Evolutionary conservation across 2,113 vertebrate genomes (phyloP), one percentile per base, ranked within the genome.

Genomic region (Rhagologus leucostigma): DNA sequence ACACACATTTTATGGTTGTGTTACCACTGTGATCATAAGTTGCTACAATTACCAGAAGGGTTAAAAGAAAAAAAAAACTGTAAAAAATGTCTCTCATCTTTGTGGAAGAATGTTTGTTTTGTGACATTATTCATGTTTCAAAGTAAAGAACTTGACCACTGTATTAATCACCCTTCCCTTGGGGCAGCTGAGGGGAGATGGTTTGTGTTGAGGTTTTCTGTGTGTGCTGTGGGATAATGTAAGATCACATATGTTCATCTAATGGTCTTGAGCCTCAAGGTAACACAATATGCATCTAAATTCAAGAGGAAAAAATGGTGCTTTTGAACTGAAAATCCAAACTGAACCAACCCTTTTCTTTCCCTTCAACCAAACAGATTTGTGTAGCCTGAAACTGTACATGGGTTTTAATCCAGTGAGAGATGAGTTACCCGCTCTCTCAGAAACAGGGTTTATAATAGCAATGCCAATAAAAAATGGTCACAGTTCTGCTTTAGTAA

Each of bases 321-420:
- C n/a, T 77, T 89, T 93, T 84, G 60, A 93, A 67, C 35, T 41
- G 33, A 91, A 63, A 84, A 71, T 89, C 52, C 35, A 67, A 63
- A 35, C 10, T 16, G 60, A 69, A 60, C 52, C 35, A 63, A 39
- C 27, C 7, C 2, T 42, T 82, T 88, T 85, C 23, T 89, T 64
- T 57, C 29, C 46, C 7, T 55, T 85, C 27, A 74, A 44, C 70
- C 26, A 21, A 42, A 71, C 30, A 42, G 53, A 44, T 75, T 76
- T 68, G 1, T 37, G 33, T 87, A 82, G 59, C 47, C 47, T 91
- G 41, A 83, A 76, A 56, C 26, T 69, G 9, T 49, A 22, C 9
- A 2, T 2, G 3, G 15, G 3, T 68, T 89, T 88, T 90, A 83
- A 83, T 92, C 29, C 29, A 23, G 47, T 41, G 39, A 81, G 60